Conservation (phyloP, 2,797 vertebrate genomes). For the Agapornis canus region DNA sequence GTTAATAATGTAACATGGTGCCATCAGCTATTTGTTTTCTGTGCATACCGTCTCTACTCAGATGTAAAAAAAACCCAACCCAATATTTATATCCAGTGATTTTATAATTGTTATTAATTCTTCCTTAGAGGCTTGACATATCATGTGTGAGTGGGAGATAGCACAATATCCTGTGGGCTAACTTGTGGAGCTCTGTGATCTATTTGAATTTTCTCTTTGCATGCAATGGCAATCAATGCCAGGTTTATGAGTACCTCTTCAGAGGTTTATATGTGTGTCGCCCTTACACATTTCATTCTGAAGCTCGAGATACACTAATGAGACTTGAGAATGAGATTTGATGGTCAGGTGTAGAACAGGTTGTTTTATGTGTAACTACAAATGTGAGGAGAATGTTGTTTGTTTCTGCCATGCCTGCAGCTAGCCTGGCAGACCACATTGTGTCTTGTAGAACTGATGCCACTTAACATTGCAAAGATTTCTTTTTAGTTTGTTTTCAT, state of each 20-base stretch:
- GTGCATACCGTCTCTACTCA: background rate
- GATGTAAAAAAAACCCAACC: background rate
- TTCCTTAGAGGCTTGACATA: conserved; percentile 2
- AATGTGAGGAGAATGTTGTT: background rate
- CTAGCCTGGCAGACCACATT: background rate
- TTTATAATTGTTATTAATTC: conserved; percentile 48
- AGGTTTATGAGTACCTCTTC: background rate
- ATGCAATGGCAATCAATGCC: background rate
- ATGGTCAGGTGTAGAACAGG: conserved; percentile 15
- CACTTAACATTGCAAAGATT: conserved; percentile 19
- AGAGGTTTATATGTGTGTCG: background rate
- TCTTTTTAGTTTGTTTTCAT: background rate
- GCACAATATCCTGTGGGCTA: background rate
- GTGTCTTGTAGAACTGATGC: background rate
- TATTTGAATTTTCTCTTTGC: background rate
- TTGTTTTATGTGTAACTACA: background rate
- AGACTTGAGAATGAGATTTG: background rate
- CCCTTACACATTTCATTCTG: background rate
- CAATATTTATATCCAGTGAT: background rate
- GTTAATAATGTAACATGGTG: conserved; percentile 33
- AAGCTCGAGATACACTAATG: background rate
- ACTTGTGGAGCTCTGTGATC: background rate
- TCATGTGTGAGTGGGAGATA: background rate
- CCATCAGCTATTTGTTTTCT: conserved; percentile 56
- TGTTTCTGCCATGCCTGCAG: conserved; percentile 8